Percentiles rank a stretch among this genome's conserved stretches.
phyloP scores from a whole-genome alignment of 1,140 invertebrate species.

The Carcinoscorpius rotundicauda region DNA sequence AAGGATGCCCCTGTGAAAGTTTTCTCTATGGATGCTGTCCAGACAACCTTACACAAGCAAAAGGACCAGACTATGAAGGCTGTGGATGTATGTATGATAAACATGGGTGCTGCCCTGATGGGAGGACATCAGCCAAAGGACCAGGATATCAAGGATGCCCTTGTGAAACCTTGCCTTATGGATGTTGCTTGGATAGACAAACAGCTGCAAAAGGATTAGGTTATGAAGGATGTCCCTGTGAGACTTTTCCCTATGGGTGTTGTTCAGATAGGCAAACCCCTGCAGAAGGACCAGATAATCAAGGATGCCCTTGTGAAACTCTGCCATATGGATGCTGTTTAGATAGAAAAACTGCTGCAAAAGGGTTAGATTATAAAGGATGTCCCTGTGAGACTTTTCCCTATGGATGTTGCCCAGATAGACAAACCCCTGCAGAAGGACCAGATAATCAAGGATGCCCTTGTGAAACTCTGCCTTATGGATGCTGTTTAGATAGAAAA shows the following conservation, averaged over 20 bases:
- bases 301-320: constrained; percentile 25
- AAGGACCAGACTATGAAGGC: constrained; percentile 9
- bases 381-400: constrained; percentile 57
- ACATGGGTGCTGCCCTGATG: constrained; percentile 69
- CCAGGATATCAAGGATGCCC: constrained; percentile 50
- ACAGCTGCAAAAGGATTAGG: constrained; percentile 62
- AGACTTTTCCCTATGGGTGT: constrained; percentile 57
- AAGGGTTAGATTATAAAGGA: constrained; percentile 8
- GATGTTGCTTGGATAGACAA: constrained; percentile 58
- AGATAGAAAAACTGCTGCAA: constrained; percentile 47
- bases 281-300: constrained; percentile 46
- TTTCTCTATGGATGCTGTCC: constrained; percentile 58
- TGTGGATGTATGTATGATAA: constrained; percentile 14
- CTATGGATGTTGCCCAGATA: constrained; percentile 66
- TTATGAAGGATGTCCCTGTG: constrained; percentile 57
- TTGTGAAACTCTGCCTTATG: constrained; percentile 37
- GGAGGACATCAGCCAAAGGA: constrained; percentile 66
- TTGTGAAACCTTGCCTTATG: constrained; percentile 40
- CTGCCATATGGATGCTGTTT: constrained; percentile 58
- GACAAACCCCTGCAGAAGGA: constrained; percentile 48
- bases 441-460: constrained; percentile 34
- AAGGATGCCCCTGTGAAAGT: constrained; percentile 25
- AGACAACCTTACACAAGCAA: constrained; percentile 47
- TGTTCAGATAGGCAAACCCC: constrained; percentile 55
- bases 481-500: constrained; percentile 61